Base-by-base conservation (phyloP, 2,888 invertebrate species). In the Spodoptera exigua region DNA sequence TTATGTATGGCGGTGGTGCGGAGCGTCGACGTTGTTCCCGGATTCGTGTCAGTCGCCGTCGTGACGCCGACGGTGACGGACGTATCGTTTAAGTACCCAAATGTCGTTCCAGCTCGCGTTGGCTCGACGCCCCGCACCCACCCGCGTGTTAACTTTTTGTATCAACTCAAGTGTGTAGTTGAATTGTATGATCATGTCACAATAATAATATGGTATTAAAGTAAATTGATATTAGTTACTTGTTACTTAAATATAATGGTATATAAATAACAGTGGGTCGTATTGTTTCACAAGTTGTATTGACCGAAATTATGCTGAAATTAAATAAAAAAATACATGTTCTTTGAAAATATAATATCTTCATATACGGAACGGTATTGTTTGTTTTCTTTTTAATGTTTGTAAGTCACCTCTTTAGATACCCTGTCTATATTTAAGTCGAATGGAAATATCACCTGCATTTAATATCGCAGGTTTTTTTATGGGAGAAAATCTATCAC, bases 291-390 rank as follows among this genome's bases (percentile, higher is more conserved):
- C 90, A 88, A 84, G 89, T 91, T 93, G 87, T 93, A 91, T 89
- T 90, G 88, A 91, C 88, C 88, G 90, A 89, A 86, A 89, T 88
- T 92, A 91, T 86, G 92, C 91, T 90, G 91, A 90, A 79, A 84
- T 87, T 86, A 87, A 87, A 89, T 87, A 88, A 88, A 89, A 89
- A 89, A 89, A 86, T 91, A 93, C 88, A 92, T 93, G 94, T 93
- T 93, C 93, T 93, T 92, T 92, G 89, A 91, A 92, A 93, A 93
- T 94, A 94, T 93, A 93, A 91, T 94, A 92, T 90, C 94, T 94
- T 93, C 92, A 93, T 93, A 92, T 92, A 92, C 83, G 83, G 84
- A 88, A 86, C 85, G 74, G 78, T 81, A 82, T 76, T 68, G 79
- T 83, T 85, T 84, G 86, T 89, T 87, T 87, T 76, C 54, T 80